Conservation (phyloP, 1,140 invertebrate genomes). For the Drosophila pruinosa region DNA sequence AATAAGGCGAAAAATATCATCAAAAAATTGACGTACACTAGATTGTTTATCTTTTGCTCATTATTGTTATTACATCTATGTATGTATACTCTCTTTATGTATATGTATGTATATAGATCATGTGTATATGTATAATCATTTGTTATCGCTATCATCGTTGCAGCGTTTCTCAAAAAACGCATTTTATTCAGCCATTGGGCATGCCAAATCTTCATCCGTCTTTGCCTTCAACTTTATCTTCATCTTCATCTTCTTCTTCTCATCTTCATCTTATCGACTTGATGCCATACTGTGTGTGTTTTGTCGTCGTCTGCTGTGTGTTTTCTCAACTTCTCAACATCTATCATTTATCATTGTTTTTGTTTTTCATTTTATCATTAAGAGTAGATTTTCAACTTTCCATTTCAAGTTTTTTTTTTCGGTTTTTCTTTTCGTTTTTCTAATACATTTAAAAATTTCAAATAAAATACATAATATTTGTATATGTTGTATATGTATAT, state of each 20-base stretch:
- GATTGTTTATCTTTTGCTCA: slow-evolving; percentile 67
- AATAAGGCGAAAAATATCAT: slow-evolving; percentile 81
- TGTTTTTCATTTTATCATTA: slow-evolving; percentile 6
- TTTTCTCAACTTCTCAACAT: neutral
- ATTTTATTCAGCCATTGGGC: slow-evolving; percentile 8
- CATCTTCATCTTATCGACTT: neutral
- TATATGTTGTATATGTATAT: slow-evolving; percentile 75
- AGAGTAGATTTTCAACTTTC: slow-evolving; percentile 41
- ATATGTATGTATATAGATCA: slow-evolving; percentile 24
- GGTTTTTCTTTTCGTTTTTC: slow-evolving; percentile 19
- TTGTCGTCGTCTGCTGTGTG: neutral
- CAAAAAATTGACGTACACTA: slow-evolving; percentile 80
- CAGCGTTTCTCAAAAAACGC: slow-evolving; percentile 4
- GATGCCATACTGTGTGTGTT: neutral
- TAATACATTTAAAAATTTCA: slow-evolving; percentile 63
- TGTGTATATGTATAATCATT: slow-evolving; percentile 25
- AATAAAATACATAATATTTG: slow-evolving; percentile 72
- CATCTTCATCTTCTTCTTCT: neutral
- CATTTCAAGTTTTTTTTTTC: slow-evolving; percentile 10
- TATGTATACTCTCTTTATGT: slow-evolving; percentile 20
- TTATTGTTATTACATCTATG: slow-evolving; percentile 40
- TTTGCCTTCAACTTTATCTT: too few species aligned
- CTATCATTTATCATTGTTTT: slow-evolving; percentile 3
- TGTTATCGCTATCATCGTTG: slow-evolving; percentile 8
- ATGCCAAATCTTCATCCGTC: neutral